These are phyloP conservation scores for Pararge aegeria DNA, from an alignment of 1,140 invertebrate species.

Conservation along the genomic window DNA sequence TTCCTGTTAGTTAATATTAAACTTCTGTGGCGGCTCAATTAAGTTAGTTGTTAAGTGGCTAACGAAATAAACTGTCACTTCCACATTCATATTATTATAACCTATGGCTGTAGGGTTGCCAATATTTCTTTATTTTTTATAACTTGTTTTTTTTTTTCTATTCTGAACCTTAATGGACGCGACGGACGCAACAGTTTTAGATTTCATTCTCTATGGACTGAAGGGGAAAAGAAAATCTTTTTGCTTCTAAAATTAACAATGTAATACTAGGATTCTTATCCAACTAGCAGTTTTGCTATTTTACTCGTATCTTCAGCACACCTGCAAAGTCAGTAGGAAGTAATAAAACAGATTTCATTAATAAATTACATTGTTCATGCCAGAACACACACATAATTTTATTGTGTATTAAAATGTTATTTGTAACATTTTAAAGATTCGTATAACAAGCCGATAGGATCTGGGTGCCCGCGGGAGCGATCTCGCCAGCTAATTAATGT, in stretches of 20 bases:
- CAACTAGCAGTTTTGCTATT: too few relatives aligned
- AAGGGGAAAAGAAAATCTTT: too few relatives aligned
- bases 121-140: not conserved
- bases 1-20: too few relatives aligned
- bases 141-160: not conserved
- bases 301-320: too few relatives aligned
- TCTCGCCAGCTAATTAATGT: constrained; percentile 48
- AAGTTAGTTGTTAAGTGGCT: constrained; percentile 50
- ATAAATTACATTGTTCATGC: too few relatives aligned
- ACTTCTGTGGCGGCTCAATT: constrained; percentile 24
- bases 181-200: too few relatives aligned
- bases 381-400: too few relatives aligned
- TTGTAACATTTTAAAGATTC: not conserved
- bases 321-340: too few relatives aligned
- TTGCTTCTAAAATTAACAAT: too few relatives aligned
- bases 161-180: not conserved
- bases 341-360: too few relatives aligned
- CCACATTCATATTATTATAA: constrained; percentile 33
- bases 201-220: too few relatives aligned
- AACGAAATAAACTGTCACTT: constrained; percentile 61
- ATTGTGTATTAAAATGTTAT: not conserved
- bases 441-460: not conserved
- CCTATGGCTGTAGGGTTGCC: constrained; percentile 8
- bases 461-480: constrained; percentile 11
- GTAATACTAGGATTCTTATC: too few relatives aligned